Evolutionary conservation across 2,797 vertebrate genomes (phyloP), one percentile per base, ranked within the genome.

Genomic region (Periparus ater): DNA sequence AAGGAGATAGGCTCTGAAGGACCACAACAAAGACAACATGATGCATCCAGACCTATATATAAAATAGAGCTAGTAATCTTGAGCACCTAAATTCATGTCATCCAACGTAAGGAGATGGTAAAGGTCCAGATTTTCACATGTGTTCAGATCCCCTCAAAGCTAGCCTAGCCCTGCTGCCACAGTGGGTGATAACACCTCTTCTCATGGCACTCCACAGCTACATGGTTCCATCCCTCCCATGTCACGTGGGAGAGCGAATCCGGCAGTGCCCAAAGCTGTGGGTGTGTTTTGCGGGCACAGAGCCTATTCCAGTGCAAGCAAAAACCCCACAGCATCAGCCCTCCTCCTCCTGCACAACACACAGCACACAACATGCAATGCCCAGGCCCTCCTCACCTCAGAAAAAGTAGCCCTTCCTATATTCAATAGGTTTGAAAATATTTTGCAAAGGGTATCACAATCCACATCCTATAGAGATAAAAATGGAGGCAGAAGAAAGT

Each of bases 241-340:
- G 32, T 18, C 58, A 61, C 0, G 0, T 30, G 42, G 76, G 48
- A 85, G n/a, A 21, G 34, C 1, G 19, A 91, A 81, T 77, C 40
- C 4, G 0, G 57, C 88, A 83, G 57, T 25, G 65, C 32, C 63
- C 79, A 74, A 88, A 83, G 72, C 75, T 5, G 2, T 40, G 44
- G 68, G 61, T 0, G 4, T 57, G 29, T 42, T 78, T 51, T 1
- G 4, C 0, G 0, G 50, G 42, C 3, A 2, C 36, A 74, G 61
- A 91, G 58, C 34, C 60, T 68, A 29, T 30, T 75, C 51, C 77
- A 89, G 29, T 2, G 21, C 62, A 72, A 54, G 34, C 36, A 88
- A 65, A 88, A 84, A 38, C 8, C 10, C 45, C 44, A 17, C 18
- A 27, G 26, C 76, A 75, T 10, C 34, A 68, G 66, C n/a, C 16